Percentiles rank a stretch among this genome's conserved stretches.
Evolutionary conservation across 1,140 invertebrate genomes (phyloP).

Genomic region (Batillaria attramentaria): DNA sequence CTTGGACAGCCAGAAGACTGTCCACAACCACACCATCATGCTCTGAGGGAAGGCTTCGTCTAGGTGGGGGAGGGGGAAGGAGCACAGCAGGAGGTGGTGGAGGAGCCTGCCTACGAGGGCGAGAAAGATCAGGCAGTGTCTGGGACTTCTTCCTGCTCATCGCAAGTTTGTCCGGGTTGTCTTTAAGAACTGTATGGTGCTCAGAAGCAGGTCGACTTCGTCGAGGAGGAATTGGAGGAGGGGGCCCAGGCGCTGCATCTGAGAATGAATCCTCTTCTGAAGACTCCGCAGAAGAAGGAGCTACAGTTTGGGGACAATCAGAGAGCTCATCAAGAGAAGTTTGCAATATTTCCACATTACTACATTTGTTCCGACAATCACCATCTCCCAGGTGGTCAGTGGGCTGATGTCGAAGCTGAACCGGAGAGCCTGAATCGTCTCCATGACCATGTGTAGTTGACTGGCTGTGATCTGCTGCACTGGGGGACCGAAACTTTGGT

Average conservation of each 20-base stretch:
- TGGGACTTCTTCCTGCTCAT: not conserved
- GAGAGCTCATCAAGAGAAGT: too few species aligned
- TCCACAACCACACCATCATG: constrained; percentile 28
- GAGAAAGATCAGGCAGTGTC: constrained; percentile 4
- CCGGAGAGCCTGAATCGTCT: too few species aligned
- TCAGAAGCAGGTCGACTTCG: not conserved
- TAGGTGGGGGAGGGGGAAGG: not conserved
- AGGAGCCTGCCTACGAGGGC: not conserved
- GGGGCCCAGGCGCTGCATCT: not conserved
- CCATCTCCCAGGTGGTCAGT: too few species aligned
- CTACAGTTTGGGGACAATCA: too few species aligned
- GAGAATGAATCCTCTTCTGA: not conserved
- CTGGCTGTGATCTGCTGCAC: too few species aligned
- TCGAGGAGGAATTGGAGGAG: not conserved
- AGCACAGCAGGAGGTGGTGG: not conserved
- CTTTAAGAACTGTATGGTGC: not conserved
- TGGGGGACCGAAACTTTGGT: too few species aligned
- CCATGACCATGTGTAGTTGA: too few species aligned
- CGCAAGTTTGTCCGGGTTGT: not conserved
- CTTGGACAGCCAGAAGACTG: constrained; percentile 35
- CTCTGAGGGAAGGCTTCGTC: constrained; percentile 12
- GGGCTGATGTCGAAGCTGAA: too few species aligned
- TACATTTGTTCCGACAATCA: too few species aligned
- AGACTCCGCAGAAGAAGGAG: too few species aligned
- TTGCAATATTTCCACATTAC: too few species aligned